Conservation (phyloP, 2,888 invertebrate genomes). For the Cheilosia urbana region DNA sequence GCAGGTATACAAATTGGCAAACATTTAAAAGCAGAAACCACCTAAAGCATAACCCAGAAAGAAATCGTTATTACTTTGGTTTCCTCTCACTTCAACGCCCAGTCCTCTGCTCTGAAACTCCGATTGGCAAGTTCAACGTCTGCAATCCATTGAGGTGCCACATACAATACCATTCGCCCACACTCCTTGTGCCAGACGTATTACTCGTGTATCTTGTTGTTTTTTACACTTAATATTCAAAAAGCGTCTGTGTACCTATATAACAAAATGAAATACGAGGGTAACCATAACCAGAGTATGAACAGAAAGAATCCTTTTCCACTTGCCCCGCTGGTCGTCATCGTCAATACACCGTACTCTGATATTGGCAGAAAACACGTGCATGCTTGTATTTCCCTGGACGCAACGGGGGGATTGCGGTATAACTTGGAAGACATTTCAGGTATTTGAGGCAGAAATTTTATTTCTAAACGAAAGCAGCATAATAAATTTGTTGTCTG, state of each 20-base stretch:
- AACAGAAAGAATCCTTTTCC: slow-evolving; percentile 60
- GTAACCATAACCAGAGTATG: slow-evolving; percentile 32
- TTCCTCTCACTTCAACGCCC: not conserved
- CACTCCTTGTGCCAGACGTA: not conserved
- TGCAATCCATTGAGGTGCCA: slow-evolving; percentile 27
- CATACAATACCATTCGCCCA: not conserved
- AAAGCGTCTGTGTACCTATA: slow-evolving; percentile 57
- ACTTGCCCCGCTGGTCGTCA: slow-evolving; percentile 28
- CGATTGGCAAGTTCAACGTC: slow-evolving; percentile 59
- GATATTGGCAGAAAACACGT: not conserved
- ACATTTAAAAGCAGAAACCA: not conserved
- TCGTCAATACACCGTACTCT: slow-evolving; percentile 9
- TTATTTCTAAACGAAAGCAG: slow-evolving; percentile 70
- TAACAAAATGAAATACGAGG: slow-evolving; percentile 40
- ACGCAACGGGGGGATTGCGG: not conserved
- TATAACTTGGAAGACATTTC: slow-evolving; percentile 39
- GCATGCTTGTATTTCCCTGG: not conserved
- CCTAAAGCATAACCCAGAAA: not conserved
- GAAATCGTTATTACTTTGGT: slow-evolving; percentile 14
- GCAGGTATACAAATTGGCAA: not conserved
- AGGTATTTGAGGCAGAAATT: slow-evolving; percentile 59
- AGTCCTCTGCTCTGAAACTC: slow-evolving; percentile 51
- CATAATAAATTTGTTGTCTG: slow-evolving; percentile 67
- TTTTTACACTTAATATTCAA: slow-evolving; percentile 68
- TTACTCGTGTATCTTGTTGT: slow-evolving; percentile 15